Base-by-base conservation (phyloP, 92 coral and sea anemone genomes). In the Parazoanthus atlanticus region DNA sequence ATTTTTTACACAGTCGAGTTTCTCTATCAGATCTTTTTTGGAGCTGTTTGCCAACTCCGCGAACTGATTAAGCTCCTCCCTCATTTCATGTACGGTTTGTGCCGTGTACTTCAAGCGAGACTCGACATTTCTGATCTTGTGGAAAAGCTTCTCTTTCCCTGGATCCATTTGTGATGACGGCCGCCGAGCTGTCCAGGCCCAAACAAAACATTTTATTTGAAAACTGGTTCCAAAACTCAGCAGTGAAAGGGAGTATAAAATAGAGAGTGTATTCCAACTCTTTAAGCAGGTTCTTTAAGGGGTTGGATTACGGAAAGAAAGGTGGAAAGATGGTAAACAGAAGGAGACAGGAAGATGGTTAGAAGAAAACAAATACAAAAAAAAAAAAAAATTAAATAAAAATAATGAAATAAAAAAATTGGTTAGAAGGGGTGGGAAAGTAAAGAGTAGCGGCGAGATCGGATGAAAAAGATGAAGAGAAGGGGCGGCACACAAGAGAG, bases 131-230 rank as follows among this genome's bases (percentile, higher is more conserved):
- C 83, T 49, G 49, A 0, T 79, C 40, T 79, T 56, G 26, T 56
- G 83, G 25, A 79, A 3, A 47, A 47, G 83, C 34, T 29, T 65
- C 13, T 25, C 69, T 79, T 46, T 52, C 23, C 25, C 83, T 52
- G 66, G 38, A 3, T 46, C 69, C 28, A 52, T 17, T 23, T 79
- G 34, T 6, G n/a, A 29, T 28, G 83, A 52, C 40, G 25, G 65
- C 66, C 41, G 69, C 66, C 83, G 83, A 79, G 66, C 83, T 79
- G 83, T 79, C 40, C 17, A 74, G 69, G 49, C 38, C 17, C 15
- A 79, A 78, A 52, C n/a, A 75, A 5, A 17, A 16, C 49, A 36
- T 23, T 21, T 6, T 31, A 74, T 5, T 36, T 19, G 11, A 21
- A 32, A 34, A 21, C 46, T 2, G 25, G 16, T 74, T 74, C 79